phyloP scores from a whole-genome alignment of 1,140 invertebrate genomes.

The Papilio polytes region DNA sequence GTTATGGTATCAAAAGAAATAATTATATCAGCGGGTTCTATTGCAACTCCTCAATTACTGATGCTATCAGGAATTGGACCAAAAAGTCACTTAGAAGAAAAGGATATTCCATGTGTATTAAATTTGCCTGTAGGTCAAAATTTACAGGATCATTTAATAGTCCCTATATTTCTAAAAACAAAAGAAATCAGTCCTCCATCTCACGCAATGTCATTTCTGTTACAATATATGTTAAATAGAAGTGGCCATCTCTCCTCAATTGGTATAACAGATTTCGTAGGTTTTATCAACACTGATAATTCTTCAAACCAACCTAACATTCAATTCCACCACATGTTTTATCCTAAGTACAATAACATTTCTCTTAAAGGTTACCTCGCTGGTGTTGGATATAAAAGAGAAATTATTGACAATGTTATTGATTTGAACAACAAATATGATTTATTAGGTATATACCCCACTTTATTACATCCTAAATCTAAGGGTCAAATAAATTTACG shows the following conservation, averaged over 20 bases:
- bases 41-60: slow-evolving; percentile 83
- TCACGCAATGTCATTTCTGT: slow-evolving; percentile 51
- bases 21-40: slow-evolving; percentile 83
- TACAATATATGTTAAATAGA: slow-evolving; percentile 68
- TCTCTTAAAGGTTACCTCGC: slow-evolving; percentile 55
- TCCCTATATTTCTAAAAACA: slow-evolving; percentile 65
- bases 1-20: slow-evolving; percentile 82
- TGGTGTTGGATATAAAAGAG: slow-evolving; percentile 75
- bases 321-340: slow-evolving; percentile 67
- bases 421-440: slow-evolving; percentile 76
- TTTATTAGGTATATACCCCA: slow-evolving; percentile 76
- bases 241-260: slow-evolving; percentile 63
- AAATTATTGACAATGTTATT: slow-evolving; percentile 71
- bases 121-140: slow-evolving; percentile 90
- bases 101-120: slow-evolving; percentile 79
- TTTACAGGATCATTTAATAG: slow-evolving; percentile 86
- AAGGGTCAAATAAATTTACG: slow-evolving; percentile 72
- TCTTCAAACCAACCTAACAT: slow-evolving; percentile 63
- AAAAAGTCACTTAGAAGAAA: slow-evolving; percentile 66
- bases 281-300: slow-evolving; percentile 65
- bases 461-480: slow-evolving; percentile 84
- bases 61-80: slow-evolving; percentile 81
- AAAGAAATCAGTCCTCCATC: slow-evolving; percentile 50
- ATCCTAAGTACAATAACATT: slow-evolving; percentile 56
- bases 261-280: slow-evolving; percentile 65